phyloP scores from a whole-genome alignment of 64 coral and sea anemone species.

The Stichodactyla helianthus region DNA sequence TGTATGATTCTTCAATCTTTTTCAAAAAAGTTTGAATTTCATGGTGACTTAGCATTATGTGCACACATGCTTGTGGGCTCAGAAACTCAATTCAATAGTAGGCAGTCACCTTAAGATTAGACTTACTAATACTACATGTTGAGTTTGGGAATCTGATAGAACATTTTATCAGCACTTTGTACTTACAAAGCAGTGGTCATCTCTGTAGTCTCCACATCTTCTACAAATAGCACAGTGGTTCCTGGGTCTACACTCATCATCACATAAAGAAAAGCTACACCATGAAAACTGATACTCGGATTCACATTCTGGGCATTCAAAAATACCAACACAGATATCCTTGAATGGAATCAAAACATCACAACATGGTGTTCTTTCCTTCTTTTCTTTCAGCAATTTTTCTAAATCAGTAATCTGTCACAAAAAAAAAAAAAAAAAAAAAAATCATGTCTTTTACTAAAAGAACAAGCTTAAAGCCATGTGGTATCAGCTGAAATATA shows the following conservation, averaged over 20 bases:
- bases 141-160: too few species aligned
- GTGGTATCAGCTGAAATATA: neutral
- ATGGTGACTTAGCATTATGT: too few species aligned
- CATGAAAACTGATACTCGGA: constrained; percentile 34
- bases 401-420: constrained; percentile 11
- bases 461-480: neutral
- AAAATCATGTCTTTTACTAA: neutral
- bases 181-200: constrained; percentile 51
- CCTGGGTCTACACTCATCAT: constrained; percentile 42
- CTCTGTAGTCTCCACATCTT: constrained; percentile 45
- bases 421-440: neutral
- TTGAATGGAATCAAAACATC: constrained; percentile 9
- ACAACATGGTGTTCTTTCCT: constrained; percentile 24
- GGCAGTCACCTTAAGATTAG: too few species aligned
- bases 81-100: too few species aligned
- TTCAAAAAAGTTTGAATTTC: too few species aligned
- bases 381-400: neutral
- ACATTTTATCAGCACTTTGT: neutral
- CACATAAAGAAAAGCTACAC: constrained; percentile 21
- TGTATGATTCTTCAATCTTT: too few species aligned
- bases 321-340: constrained; percentile 20
- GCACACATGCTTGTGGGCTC: too few species aligned
- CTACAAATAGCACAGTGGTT: constrained; percentile 47
- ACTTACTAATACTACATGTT: too few species aligned
- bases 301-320: constrained; percentile 40